Base-by-base conservation (phyloP, 2,113 vertebrate species). In the Narcine bancroftii region DNA sequence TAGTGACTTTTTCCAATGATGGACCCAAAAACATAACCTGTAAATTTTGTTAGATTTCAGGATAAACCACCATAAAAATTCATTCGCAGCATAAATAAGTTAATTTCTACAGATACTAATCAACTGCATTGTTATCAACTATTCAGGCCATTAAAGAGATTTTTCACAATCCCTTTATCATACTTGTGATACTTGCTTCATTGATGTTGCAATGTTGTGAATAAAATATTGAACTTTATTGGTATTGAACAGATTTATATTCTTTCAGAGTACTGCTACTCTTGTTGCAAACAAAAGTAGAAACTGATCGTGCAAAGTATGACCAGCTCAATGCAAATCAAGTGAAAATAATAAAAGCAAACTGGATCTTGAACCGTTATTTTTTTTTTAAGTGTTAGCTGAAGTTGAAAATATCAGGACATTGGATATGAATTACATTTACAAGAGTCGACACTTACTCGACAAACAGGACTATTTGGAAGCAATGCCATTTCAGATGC, bases 391-490 rank as follows among this genome's bases (percentile, higher is more conserved):
- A 24, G 26, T 91, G 60, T 9, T 69, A 60, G 66, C 45, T 4
- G 3, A 69, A 71, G 3, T 91, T 69, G 42, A 69, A 87, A 91
- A 47, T 66, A n/a, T 10, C 83, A 66, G 60, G 36, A 13, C 65
- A 71, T 13, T 33, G 66, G 83, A 47, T 91, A 69, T 91, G 24
- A 65, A 36, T 26, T 45, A 33, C 19, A 69, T 39, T 91, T 69
- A 91, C 42, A 45, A 69, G 39, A 65, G 3, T 26, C 63, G 33
- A 4, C 76, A 96, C 97, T 97, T 95, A 99, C 98, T 95, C 98
- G 97, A 95, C 95, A 97, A 93, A 97, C 95, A 42, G 98, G 97
- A 94, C 97, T 98, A 94, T 96, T 94, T 33, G 97, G 96, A 94
- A 97, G 96, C 76, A 94, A 94, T 19, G 96, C 94, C 47, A 97